Conservation (phyloP, 2,113 vertebrate genomes). For the Hydrochoerus hydrochaeris region DNA sequence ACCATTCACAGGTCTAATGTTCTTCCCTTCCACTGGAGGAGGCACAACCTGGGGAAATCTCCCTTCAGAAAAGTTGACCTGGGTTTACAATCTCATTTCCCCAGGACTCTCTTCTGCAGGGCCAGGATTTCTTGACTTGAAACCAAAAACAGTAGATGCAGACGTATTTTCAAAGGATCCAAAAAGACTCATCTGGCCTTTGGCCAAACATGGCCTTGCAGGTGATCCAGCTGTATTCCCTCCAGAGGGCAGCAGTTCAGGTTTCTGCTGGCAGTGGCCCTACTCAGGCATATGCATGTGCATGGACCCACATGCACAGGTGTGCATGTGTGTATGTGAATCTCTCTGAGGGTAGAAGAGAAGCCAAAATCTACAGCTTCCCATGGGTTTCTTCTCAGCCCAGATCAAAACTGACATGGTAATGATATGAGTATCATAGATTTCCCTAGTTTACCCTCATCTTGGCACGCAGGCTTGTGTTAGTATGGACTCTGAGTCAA, state of each 20-base stretch:
- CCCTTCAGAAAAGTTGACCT: background rate
- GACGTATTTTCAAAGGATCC: background rate
- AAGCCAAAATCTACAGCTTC: background rate
- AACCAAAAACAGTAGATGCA: background rate
- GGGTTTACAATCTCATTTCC: background rate
- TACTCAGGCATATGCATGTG: accelerated
- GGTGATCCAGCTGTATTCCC: background rate
- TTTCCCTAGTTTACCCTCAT: background rate
- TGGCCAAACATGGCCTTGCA: background rate
- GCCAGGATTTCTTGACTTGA: background rate
- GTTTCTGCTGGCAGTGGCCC: background rate
- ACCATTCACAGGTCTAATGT: background rate
- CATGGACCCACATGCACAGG: background rate
- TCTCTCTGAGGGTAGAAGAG: background rate
- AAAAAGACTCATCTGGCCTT: background rate
- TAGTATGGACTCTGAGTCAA: background rate
- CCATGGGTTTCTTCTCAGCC: background rate
- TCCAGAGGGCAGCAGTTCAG: background rate
- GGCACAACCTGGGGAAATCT: background rate
- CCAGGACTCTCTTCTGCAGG: background rate
- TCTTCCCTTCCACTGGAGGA: background rate
- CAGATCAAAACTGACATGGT: background rate
- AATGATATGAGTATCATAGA: background rate
- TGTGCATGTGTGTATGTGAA: accelerated
- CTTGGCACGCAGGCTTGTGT: background rate